Percentiles rank a stretch among this genome's conserved stretches.
Conservation (phyloP, 2,113 vertebrate species). For the Lepus europaeus region DNA sequence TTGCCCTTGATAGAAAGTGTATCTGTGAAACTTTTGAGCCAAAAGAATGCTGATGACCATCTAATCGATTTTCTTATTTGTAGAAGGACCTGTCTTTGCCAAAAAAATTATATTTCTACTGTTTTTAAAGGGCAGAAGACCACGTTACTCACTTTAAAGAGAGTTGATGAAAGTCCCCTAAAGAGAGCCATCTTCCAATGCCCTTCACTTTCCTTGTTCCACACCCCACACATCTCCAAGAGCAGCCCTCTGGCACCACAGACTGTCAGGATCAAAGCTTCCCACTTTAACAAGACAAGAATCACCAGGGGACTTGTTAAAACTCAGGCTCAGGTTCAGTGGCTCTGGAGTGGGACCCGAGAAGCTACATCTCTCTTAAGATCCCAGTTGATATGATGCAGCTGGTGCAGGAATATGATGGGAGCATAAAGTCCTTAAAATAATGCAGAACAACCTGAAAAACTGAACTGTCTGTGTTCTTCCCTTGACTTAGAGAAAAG, state of each 20-base stretch:
- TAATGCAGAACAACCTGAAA: background rate
- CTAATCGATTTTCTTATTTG: background rate
- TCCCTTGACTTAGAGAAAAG: background rate
- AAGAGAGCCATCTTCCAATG: background rate
- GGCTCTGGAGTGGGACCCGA: background rate
- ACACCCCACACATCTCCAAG: background rate
- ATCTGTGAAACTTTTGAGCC: conserved; percentile 28
- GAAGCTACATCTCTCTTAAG: background rate
- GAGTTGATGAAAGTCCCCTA: background rate
- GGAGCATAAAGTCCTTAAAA: background rate
- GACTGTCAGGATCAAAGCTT: background rate
- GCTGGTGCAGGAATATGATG: background rate
- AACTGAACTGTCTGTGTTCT: background rate
- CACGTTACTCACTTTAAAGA: background rate
- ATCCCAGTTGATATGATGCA: background rate
- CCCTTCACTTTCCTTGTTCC: background rate
- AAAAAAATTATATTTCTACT: background rate
- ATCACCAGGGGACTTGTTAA: background rate
- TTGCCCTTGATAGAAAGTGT: conserved; percentile 17
- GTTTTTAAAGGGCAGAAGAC: background rate
- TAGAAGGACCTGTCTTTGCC: background rate
- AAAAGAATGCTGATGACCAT: background rate
- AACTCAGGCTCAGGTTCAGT: background rate
- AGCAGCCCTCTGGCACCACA: background rate
- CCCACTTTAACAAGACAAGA: background rate